These are phyloP conservation scores for Drosophila fungiperda DNA, from an alignment of 2,888 invertebrate genomes.

Conservation along the genomic window DNA sequence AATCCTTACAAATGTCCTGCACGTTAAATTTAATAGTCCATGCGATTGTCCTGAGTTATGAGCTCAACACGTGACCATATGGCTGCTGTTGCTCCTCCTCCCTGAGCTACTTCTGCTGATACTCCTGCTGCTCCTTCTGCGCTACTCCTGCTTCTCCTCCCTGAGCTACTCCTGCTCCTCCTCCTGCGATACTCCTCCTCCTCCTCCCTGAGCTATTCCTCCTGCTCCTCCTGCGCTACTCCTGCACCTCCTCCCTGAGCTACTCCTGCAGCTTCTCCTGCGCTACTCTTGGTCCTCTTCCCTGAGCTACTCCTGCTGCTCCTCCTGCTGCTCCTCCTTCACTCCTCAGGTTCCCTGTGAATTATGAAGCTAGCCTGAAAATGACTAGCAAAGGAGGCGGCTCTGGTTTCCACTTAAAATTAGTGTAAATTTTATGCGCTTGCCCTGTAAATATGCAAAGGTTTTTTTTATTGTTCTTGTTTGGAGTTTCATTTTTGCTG, in stretches of 20 bases:
- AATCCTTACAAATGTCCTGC: constrained; percentile 69
- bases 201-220: neutral
- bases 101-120: neutral
- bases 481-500: neutral
- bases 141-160: constrained; percentile 1
- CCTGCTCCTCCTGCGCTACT: neutral
- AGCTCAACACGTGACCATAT: constrained; percentile 76
- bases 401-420: constrained; percentile 56
- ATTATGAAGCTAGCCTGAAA: constrained; percentile 51
- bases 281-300: neutral
- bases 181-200: neutral
- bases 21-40: constrained; percentile 65
- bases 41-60: constrained; percentile 69
- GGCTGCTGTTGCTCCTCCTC: constrained; percentile 22
- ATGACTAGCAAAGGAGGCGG: constrained; percentile 30
- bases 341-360: constrained; percentile 7
- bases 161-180: neutral
- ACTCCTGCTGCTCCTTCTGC: neutral
- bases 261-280: neutral
- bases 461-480: constrained; percentile 15
- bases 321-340: neutral
- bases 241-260: neutral
- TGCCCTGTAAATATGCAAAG: constrained; percentile 70
- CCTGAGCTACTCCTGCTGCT: constrained; percentile 3
- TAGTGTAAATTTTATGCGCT: constrained; percentile 62